Evolutionary conservation across 2,113 vertebrate genomes (phyloP), one percentile per base, ranked within the genome.

Genomic region (Chionomys nivalis): DNA sequence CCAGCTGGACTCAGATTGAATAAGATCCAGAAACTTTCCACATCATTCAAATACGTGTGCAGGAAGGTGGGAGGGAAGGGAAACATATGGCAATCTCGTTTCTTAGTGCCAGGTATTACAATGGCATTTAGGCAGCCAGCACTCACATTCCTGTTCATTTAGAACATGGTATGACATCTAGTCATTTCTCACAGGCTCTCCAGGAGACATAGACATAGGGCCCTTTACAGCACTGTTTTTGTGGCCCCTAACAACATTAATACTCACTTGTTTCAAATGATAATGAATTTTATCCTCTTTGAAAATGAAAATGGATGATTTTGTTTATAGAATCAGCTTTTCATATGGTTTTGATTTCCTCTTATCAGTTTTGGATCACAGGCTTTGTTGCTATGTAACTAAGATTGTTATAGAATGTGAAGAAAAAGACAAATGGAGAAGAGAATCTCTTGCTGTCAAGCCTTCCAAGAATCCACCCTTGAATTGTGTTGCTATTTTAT

Each of bases 21-120:
- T 42, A 19, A 93, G 39, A 89, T 95, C 49, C 73, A 97, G 87
- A 75, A 95, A 90, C 47, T 93, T 93, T 42, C 49, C 70, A 81
- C 49, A 65, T 96, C 93, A 91, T 90, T 94, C 68, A 88, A 79
- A 68, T 92, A 77, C 47, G 47, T 91, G 89, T 73, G 78, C 49
- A 94, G 94, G 90, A 96, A 94, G 76, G 76, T 90, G 61, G 55
- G 96, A 87, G 76, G 94, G 9, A 90, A 92, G 89, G 39, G 76
- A 85, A 88, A 65, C 96, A 96, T 94, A 94, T 93, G 92, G 86
- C 63, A 58, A 90, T 36, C 58, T 47, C 17, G 70, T 75, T 87
- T 79, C n/a, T 89, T 52, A 73, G 68, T 96, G 96, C 94, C 90
- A 97, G 95, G 83, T 96, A 87, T 90, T 79, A 36, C 42, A 92